Evolutionary conservation across 2,113 vertebrate species (phyloP).

Genomic region (Varanus komodoensis): DNA sequence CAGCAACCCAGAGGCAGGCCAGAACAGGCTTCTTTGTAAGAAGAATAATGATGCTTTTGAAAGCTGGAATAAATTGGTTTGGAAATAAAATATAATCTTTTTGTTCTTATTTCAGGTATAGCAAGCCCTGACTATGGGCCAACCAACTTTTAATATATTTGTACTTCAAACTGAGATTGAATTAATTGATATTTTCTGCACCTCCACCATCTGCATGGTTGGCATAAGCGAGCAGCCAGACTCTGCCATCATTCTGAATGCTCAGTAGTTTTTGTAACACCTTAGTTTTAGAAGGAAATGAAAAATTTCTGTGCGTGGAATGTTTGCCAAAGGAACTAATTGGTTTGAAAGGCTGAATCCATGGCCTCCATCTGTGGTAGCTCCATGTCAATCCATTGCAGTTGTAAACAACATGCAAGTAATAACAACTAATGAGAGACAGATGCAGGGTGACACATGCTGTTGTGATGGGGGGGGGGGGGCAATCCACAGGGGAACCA

Average conservation of each 20-base stretch:
- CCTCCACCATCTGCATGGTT: not conserved
- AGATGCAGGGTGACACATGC: not conserved
- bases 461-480: no score
- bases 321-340: not conserved
- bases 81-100: not conserved
- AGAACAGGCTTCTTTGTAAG: not conserved
- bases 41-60: not conserved
- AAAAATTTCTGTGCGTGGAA: not conserved
- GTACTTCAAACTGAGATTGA: not conserved
- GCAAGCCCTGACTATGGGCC: not conserved
- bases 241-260: not conserved
- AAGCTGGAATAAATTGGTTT: not conserved
- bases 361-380: not conserved
- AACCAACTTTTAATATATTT: not conserved
- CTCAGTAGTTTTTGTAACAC: not conserved
- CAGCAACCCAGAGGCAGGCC: not conserved
- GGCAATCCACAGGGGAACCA: no score
- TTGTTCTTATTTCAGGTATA: no score
- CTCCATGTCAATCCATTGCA: not conserved
- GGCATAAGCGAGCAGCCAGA: not conserved
- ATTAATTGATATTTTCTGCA: not conserved
- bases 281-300: not conserved
- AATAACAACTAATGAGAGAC: not conserved
- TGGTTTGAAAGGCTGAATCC: no score
- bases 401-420: not conserved